Evolutionary conservation across 2,888 invertebrate species (phyloP), one percentile per base, ranked within the genome.

Genomic region (Polyommatus icarus): DNA sequence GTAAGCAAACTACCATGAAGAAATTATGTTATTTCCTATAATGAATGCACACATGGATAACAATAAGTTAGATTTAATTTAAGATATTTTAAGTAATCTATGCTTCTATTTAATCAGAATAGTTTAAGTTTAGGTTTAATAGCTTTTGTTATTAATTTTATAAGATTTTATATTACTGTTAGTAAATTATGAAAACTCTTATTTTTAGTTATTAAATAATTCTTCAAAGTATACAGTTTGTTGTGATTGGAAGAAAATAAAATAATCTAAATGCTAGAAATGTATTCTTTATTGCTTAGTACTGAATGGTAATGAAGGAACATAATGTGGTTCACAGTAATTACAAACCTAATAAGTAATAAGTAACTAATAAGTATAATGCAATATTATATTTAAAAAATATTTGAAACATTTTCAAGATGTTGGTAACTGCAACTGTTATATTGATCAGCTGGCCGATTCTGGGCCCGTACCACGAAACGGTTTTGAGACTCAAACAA

Each of bases 251-350:
- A 57, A 20, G 29, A 36, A 54, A 77, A 36, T 77, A 78, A 76
- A 78, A 76, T 77, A 77, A 32, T 59, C 67, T 76, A 57, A 78
- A 29, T 46, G 29, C 59, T 71, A 15, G 46, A 59, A 77, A 71
- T 59, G 59, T 12, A 46, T 76, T 29, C 18, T 76, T 54, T 54
- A 54, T 54, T 54, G 54, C 54, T 54, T 5, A 54, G 1, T 18
- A 54, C 18, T 54, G 54, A 54, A 54, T 54, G 1, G 20, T 59
- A 20, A 59, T 59, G 1, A 20, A 59, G 59, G 59, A 7, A 59
- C 57, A 59, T 59, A n/a, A 57, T 57, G 57, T 67, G 5, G 67
- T 67, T 61, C 4, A 15, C 10, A 67, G 29, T 29, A 12, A 15
- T 67, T 67, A 67, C 67, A 15, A 29, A 67, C 24, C 12, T n/a